Evolutionary conservation across 2,797 vertebrate species (phyloP), one percentile per base, ranked within the genome.

Genomic region (Melanotaenia nigrans): DNA sequence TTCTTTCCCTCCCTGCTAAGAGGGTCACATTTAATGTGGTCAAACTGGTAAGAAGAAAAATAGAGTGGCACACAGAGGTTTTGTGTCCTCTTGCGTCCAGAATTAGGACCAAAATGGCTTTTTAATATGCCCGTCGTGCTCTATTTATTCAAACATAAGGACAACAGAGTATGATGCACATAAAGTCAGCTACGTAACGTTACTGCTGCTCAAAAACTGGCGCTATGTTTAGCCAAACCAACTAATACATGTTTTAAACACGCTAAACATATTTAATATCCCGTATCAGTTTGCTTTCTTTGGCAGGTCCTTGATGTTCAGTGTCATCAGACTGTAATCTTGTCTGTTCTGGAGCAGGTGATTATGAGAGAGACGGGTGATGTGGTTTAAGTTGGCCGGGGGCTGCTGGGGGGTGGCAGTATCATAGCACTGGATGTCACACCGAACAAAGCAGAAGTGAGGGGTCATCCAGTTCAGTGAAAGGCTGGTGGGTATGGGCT

Each of bases 311-410:
- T 72, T 59, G 55, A n/a, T 2, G 56, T 78, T 68, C 51, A 0
- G 81, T 83, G 85, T 87, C 80, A 75, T 87, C 86, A 78, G 77
- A 78, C 85, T 84, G 85, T 85, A 86, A 86, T 81, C 70, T 38
- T 80, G 84, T 81, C 84, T 68, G 58, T 65, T 81, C 28, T 36
- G 51, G 68, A 88, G 86, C 85, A 87, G 86, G 80, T 84, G 86
- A 83, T 90, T 83, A 84, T 78, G 82, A 49, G 81, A 64, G 56
- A 25, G 67, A 71, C 61, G 61, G 16, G 40, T 68, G 78, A 38
- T 62, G 66, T 57, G 69, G 49, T 72, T 73, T 51, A 63, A 77
- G 56, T 55, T 76, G 62, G 79, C 66, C 24, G 3, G 38, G 58
- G 59, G 47, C 60, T 71, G 69, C 64, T n/a, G 30, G 65, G 63